Evolutionary conservation across 2,888 invertebrate species (phyloP), one percentile per base, ranked within the genome.

Genomic region (Euproctis similis): DNA sequence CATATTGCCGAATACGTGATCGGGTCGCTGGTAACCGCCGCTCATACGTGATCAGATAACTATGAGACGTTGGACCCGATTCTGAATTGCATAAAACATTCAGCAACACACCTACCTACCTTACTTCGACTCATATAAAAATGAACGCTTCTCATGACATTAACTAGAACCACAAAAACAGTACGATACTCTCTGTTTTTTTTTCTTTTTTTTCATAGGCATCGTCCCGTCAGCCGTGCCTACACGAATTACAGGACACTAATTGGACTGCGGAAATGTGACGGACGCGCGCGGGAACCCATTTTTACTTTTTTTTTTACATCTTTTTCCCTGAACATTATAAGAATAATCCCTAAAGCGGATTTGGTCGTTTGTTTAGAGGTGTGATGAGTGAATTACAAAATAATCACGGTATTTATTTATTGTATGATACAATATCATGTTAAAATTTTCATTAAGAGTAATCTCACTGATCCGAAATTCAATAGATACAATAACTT

Each of bases 91-190:
- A 81, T 84, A 71, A 82, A 82, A 78, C 63, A 80, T 84, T 81
- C 76, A 80, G 43, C 39, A 62, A 55, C 65, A 63, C 64, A 73
- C 69, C 54, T 66, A 66, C 65, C 73, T 69, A 64, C 69, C 68
- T 61, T 46, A 43, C 45, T 64, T 53, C 67, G 61, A 42, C 69
- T 71, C 64, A 77, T 75, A 75, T 80, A 84, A 82, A 85, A 85
- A 84, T 84, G 74, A 77, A 70, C 71, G 67, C 68, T 72, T 82
- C 75, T 85, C 81, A 82, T 78, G 80, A 76, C 84, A 85, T 84
- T 84, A 82, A 68, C 71, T 63, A 59, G 63, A 66, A 65, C 62
- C 65, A n/a, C n/a, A n/a, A n/a, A n/a, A 67, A 63, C 69, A 67
- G 66, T 61, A 57, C 56, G 14, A 52, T 53, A n/a, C n/a, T n/a